Base-by-base conservation (phyloP, 1,140 invertebrate species). In the Globodera ellingtonae region DNA sequence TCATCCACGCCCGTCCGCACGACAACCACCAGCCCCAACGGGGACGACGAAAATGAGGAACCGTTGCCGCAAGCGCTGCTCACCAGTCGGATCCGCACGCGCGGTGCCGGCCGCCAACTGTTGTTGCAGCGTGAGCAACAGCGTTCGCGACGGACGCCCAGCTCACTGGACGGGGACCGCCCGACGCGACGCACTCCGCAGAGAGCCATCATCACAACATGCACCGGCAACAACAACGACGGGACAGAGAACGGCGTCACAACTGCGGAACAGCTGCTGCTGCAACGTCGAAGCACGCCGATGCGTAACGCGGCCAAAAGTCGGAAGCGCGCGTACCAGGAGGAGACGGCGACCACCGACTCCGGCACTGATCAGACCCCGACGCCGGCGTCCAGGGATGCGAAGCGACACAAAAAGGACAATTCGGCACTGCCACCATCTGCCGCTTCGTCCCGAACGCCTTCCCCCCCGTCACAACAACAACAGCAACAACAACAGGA, bases 41-140 rank as follows among this genome's bases (percentile, higher is more conserved):
- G 81, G 47, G 73, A 82, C 18, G 81, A 83, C 62, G 81, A 82
- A 6, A 76, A 76, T 18, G 81, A 83, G 9, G 81, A 83, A 13
- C 81, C 79, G 15, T 44, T 48, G 9, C 9, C 44, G 1, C 62
- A 50, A 47, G 73, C 50, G 18, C 35, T 59, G 47, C 48, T 35
- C 24, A 44, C 44, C 52, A 62, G 50, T 24, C 72, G 81, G 18
- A 52, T 82, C 10, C 52, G 81, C 10, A 82, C 81, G 8, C 56
- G 80, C 24, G 80, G 80, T 21, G 80, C 79, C 4, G 79, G 77
- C n/a, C 56, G 79, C 24, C 59, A 72, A 48, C 56, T 46, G 21
- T 18, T 75, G 62, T 18, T 69, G 50, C 75, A 70, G 46, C 70
- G 70, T 4, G 47, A 48, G 18, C 78, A 78, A 50, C 72, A 78